Percentiles rank a stretch among this genome's conserved stretches.
Evolutionary conservation across 92 coral and sea anemone species (phyloP).

Genomic region (Montipora capitata): DNA sequence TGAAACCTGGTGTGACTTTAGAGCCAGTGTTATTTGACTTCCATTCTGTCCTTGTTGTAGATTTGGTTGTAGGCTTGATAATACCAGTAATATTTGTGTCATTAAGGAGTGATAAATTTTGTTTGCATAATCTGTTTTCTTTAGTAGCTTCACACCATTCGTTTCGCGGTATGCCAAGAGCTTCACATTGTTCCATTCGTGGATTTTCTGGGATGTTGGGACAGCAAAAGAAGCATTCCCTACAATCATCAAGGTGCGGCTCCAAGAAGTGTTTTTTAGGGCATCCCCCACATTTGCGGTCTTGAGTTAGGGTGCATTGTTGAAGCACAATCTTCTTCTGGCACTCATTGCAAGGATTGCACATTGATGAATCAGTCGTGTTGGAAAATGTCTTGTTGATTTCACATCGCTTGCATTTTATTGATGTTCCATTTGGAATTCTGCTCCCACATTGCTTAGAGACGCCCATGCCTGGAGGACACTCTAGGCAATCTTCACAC

Average conservation of each 20-base stretch:
- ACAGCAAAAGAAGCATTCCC: constrained; percentile 9
- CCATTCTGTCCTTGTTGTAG: neutral
- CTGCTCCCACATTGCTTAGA: neutral
- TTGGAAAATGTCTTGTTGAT: neutral
- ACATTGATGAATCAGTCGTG: neutral
- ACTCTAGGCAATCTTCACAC: neutral
- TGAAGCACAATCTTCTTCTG: neutral
- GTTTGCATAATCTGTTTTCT: constrained; percentile 4
- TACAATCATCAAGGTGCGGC: neutral
- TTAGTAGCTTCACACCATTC: constrained; percentile 7
- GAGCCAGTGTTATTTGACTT: neutral
- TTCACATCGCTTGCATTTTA: constrained; percentile 8
- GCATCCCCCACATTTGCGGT: constrained; percentile 24
- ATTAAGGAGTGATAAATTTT: neutral
- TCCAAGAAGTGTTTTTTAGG: neutral
- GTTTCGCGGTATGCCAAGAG: neutral
- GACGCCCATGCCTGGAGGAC: neutral
- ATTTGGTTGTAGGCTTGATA: neutral
- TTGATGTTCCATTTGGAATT: constrained; percentile 11
- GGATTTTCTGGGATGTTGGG: neutral
- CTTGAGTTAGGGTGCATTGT: neutral
- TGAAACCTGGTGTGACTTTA: too few relatives aligned
- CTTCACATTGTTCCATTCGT: constrained; percentile 1
- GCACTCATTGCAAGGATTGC: constrained; percentile 16
- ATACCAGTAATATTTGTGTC: neutral